Conservation (phyloP, 1,140 invertebrate genomes). For the Nomia melanderi region DNA sequence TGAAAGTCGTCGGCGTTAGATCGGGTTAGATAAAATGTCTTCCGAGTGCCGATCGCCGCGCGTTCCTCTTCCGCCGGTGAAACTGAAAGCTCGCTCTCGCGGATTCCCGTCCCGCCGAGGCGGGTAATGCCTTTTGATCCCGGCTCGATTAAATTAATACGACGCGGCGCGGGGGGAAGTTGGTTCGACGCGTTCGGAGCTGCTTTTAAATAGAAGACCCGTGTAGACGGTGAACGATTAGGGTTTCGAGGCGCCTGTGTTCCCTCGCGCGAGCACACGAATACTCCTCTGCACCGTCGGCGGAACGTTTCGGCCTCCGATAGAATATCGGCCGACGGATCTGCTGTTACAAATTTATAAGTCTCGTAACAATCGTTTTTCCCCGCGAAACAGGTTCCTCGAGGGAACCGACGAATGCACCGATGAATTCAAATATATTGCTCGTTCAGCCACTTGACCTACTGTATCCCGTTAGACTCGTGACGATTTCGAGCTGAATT, state of each 20-base stretch:
- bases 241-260: background rate
- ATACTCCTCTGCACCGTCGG: too few relatives aligned
- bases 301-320: background rate
- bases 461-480: too few relatives aligned
- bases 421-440: too few relatives aligned
- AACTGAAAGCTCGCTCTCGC: background rate
- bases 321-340: too few relatives aligned
- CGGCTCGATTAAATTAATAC: background rate
- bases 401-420: too few relatives aligned
- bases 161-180: background rate
- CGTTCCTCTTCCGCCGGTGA: conserved; percentile 13
- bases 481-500: too few relatives aligned
- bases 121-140: background rate
- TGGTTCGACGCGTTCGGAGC: background rate
- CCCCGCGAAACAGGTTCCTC: too few relatives aligned
- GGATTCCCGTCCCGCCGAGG: background rate
- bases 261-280: too few relatives aligned
- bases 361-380: too few relatives aligned
- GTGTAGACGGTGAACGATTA: background rate
- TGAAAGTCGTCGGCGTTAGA: conserved; percentile 36
- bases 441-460: too few relatives aligned
- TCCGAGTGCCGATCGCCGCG: conserved; percentile 1
- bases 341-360: too few relatives aligned
- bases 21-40: conserved; percentile 23
- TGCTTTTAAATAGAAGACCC: background rate